Evolutionary conservation across 2,888 invertebrate species (phyloP), one percentile per base, ranked within the genome.

Genomic region (Phytoseiulus persimilis): DNA sequence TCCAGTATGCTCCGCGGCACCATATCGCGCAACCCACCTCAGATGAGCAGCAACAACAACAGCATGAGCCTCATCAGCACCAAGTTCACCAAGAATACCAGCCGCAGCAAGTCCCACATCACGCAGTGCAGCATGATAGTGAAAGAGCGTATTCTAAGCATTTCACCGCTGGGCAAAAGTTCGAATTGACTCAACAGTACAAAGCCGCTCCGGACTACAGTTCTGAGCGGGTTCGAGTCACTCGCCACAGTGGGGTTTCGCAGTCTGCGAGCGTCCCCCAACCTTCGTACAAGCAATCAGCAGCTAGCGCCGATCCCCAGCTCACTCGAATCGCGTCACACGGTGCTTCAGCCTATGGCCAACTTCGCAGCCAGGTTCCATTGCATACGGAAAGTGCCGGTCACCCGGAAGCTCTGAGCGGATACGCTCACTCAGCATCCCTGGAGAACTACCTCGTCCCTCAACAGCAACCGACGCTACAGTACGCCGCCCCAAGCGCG

Each of bases 301-400:
- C 45, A 6, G 39, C 87, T 33, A 14, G 18, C 32, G 84, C 84
- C 33, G 39, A 87, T 87, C 87, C 87, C 28, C 39, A 87, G 9
- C 87, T 87, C 32, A 45, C 87, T n/a, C 32, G 45, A 45, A 45
- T 87, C 39, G 87, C 87, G 28, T n/a, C 87, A 28, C 87, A 87
- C 18, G 87, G 87, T 2, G 87, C 87, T 11, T 32, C 87, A n/a
- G 87, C 33, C 23, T 33, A 87, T 33, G 87, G 87, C n/a, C 87
- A 87, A 14, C n/a, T 45, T 9, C 65, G 65, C 2, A 65, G 65
- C 65, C 14, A 65, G 1, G 18, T 28, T 65, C 23, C 28, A 65
- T 2, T 1, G 65, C 45, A 87, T 87, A n/a, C 87, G 6, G 87
- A 45, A 14, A 33, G 6, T n/a, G 33, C 87, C 0, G 0, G 5